Base-by-base conservation (phyloP, 2,888 invertebrate species). In the Ecliptopera silaceata region DNA sequence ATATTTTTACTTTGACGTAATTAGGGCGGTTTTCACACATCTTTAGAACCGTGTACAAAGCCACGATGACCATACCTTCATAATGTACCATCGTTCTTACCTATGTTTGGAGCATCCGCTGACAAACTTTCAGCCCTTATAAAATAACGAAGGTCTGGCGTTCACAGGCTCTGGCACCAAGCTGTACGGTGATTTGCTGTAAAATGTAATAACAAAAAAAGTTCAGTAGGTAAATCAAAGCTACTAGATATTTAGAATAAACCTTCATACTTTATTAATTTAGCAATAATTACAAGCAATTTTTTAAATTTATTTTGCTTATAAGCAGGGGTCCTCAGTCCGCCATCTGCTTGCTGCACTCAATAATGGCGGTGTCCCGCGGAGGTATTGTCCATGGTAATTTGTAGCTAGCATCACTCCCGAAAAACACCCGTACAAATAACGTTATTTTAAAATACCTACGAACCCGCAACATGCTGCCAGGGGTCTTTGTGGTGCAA, bases 391-490 rank as follows among this genome's bases (percentile, higher is more conserved):
- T 91, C 82, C 85, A 67, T 69, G 61, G 74, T 88, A 88, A 90
- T 91, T 90, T 89, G 90, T 90, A 88, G 86, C 85, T 82, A 77
- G 77, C 84, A 86, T 85, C 81, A 80, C 81, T 82, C 79, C 79
- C 75, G 74, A 78, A 82, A 86, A 86, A 86, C 82, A 84, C 75
- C 75, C 77, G 77, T 76, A 84, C 82, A 88, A 88, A 88, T 86
- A 86, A 82, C 78, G 80, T 86, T 87, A 86, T 82, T 86, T 84
- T 84, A 82, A 84, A 86, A 83, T 76, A 74, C 78, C 76, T 80
- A 48, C 45, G 8, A 70, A 66, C 72, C 68, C 69, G 58, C 69
- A 62, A 65, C 67, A 59, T 62, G 65, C 66, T 61, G 61, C 42
- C 46, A 43, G 62, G 68, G 70, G 62, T 56, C 52, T 58, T 70